Conservation (phyloP, 2,797 vertebrate species). For the Gymnothorax reevesii region DNA sequence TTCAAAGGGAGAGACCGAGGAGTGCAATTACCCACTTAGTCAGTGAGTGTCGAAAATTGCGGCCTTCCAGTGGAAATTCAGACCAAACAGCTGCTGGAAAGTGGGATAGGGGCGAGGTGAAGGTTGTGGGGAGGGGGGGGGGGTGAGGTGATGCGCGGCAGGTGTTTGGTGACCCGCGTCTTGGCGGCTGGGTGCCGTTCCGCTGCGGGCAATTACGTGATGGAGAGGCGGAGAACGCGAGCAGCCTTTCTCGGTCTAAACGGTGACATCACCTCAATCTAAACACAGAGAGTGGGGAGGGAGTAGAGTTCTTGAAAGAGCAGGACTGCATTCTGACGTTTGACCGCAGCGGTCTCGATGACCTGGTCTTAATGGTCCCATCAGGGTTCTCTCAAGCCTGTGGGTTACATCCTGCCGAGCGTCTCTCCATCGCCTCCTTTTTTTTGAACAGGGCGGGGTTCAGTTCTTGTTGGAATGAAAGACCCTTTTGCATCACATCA, state of each 20-base stretch:
- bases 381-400: not conserved
- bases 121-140: slow-evolving; percentile 26
- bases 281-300: not conserved
- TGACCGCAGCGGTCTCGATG: not conserved
- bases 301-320: not conserved
- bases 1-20: slow-evolving; percentile 61
- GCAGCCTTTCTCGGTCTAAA: not conserved
- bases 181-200: slow-evolving; percentile 20
- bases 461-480: not conserved
- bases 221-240: not conserved
- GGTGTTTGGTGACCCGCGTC: slow-evolving; percentile 43
- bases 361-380: not conserved
- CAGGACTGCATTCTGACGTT: not conserved
- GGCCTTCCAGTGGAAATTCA: slow-evolving; percentile 64
- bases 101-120: slow-evolving; percentile 42
- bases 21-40: slow-evolving; percentile 68
- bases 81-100: slow-evolving; percentile 52
- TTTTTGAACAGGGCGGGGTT: not conserved
- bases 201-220: not conserved
- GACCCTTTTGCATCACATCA: not conserved
- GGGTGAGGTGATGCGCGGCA: slow-evolving; percentile 40
- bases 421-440: not conserved
- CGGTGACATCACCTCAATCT: not conserved
- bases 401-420: not conserved
- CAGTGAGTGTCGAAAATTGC: slow-evolving; percentile 61